phyloP scores from a whole-genome alignment of 2,888 invertebrate genomes.

The Tiphia femorata region DNA sequence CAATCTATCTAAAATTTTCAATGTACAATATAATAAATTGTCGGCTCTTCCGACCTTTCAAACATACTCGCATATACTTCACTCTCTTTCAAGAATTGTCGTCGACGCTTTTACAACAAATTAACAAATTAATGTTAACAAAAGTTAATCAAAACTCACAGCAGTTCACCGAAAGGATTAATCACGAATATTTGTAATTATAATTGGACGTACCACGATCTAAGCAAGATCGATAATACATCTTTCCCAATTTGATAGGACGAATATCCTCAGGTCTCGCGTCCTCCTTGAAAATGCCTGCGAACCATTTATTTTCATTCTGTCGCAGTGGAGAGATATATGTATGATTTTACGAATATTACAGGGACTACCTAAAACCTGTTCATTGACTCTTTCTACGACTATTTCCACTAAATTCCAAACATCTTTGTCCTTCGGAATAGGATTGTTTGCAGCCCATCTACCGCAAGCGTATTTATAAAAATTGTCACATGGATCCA shows the following conservation, averaged over 20 bases:
- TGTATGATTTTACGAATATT: no score
- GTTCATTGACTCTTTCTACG: not conserved
- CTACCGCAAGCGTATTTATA: conserved; percentile 49
- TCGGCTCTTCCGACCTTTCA: no score
- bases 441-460: conserved; percentile 33
- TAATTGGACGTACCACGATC: conserved; percentile 24
- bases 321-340: not conserved
- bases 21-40: no score
- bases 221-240: conserved; percentile 43
- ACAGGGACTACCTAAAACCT: conserved; percentile 8
- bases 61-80: not conserved
- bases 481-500: conserved; percentile 49
- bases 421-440: conserved; percentile 28
- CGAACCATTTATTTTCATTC: not conserved
- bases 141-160: no score
- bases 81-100: no score
- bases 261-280: conserved; percentile 29
- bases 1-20: conserved; percentile 21
- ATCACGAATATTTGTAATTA: no score
- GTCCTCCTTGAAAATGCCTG: not conserved
- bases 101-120: no score
- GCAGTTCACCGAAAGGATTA: not conserved
- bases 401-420: conserved; percentile 31
- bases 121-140: no score
- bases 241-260: conserved; percentile 38